Evolutionary conservation across 2,888 invertebrate species (phyloP).

Genomic region (Spodoptera littoralis): DNA sequence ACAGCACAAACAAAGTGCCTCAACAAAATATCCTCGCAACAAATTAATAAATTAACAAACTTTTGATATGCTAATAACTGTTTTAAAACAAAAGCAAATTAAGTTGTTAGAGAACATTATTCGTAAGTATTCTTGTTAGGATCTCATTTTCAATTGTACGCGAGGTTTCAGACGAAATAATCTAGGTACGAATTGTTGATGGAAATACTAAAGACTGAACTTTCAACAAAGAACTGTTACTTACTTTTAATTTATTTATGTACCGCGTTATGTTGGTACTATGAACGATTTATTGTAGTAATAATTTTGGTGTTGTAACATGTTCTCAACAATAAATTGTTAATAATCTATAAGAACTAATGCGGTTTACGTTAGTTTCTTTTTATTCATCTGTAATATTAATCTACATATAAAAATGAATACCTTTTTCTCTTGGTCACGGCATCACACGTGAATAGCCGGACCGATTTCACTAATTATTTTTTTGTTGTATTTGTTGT

Average conservation of each 20-base stretch:
- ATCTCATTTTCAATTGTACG: conserved; percentile 22
- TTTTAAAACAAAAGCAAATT: conserved; percentile 36
- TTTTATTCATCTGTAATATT: no score
- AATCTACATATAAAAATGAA: no score
- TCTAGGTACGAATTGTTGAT: conserved; percentile 25
- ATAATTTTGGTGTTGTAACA: background rate
- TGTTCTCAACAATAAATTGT: no score
- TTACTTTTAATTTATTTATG: conserved; percentile 17
- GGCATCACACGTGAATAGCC: no score
- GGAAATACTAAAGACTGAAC: conserved; percentile 17
- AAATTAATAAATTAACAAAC: conserved; percentile 1
- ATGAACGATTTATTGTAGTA: background rate
- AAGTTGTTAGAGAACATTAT: conserved; percentile 18
- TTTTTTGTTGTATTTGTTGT: no score
- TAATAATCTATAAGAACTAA: no score
- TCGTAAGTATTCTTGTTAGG: conserved; percentile 22
- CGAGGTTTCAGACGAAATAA: conserved; percentile 37
- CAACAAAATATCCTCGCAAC: background rate
- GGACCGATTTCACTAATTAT: no score
- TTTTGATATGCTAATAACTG: conserved; percentile 29
- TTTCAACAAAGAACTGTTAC: conserved; percentile 20
- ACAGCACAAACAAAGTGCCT: background rate
- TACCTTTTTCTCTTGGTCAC: no score
- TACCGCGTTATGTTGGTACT: background rate
- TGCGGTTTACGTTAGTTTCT: no score